Base-by-base conservation (phyloP, 2,888 invertebrate species). In the Seira musarum region DNA sequence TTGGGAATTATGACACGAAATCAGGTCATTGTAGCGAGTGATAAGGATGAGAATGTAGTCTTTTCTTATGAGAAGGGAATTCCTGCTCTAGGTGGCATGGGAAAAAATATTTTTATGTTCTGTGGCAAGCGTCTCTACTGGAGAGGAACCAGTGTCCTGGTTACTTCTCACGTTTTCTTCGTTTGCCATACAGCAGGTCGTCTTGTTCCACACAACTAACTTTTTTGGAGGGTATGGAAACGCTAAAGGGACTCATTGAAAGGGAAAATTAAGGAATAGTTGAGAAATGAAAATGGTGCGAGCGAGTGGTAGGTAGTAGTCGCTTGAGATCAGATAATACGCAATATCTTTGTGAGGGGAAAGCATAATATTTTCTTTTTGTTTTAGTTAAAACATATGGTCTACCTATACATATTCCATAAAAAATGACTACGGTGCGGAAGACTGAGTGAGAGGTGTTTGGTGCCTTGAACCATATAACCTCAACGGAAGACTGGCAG, bases 161-260 rank as follows among this genome's bases (percentile, higher is more conserved):
- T 17, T 30, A 30, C 22, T 30, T 35, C n/a, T 30, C 65, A 21
- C 65, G n/a, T 35, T 67, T 35, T 67, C 46, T 22, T 35, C 46
- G 25, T 46, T 67, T 13, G 69, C 19, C 49, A n/a, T n/a, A n/a
- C n/a, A 68, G 68, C 49, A 21, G 68, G 13, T 6, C 40, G 6
- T 49, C 21, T 10, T 64, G 61, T 61, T 61, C 10, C 64, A n/a
- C 24, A 13, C 13, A 40, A 13, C 24, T 15, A 57, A 69, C 17
- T 19, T 69, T 24, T 25, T 15, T 13, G 68, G 22, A 68, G 30
- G 30, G 30, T 5, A 30, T 53, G 60, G 19, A 30, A 69, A 57
- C 57, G 25, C 69, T 69, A 46, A 69, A 69, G 69, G 69, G 53
- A 69, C 46, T 21, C 53, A 69, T 57, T 69, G 67, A 46, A 22